Conservation (phyloP, 1,140 invertebrate species). For the Drosophila parabipectinata region DNA sequence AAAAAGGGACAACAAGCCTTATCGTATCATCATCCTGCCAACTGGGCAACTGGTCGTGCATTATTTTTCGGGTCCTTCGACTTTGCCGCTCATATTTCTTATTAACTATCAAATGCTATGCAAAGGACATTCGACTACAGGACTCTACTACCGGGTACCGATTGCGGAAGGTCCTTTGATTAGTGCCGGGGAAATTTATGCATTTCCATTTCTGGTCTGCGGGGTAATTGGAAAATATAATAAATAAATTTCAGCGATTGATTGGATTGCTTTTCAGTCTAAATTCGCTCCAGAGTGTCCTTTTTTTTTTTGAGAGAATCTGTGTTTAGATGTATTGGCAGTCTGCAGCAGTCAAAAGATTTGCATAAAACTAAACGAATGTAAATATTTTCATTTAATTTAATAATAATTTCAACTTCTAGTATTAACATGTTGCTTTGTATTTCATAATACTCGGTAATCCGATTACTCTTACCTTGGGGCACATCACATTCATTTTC, state of each 20-base stretch:
- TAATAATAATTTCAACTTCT: background rate
- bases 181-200: conserved; percentile 49
- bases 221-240: conserved; percentile 24
- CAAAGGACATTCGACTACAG: conserved; percentile 17
- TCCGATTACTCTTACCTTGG: background rate
- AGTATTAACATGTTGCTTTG: background rate
- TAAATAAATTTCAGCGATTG: conserved; percentile 30
- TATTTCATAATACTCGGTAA: background rate
- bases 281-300: background rate
- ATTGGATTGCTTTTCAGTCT: conserved; percentile 3
- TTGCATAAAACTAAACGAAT: conserved; percentile 4
- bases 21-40: conserved; percentile 9
- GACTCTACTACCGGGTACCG: background rate
- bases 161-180: conserved; percentile 35
- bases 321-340: background rate
- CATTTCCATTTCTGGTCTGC: conserved; percentile 38
- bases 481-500: no score
- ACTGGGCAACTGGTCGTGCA: background rate
- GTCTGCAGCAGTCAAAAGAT: background rate
- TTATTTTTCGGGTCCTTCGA: conserved; percentile 20
- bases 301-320: background rate
- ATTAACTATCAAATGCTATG: conserved; percentile 52
- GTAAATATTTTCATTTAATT: conserved; percentile 3
- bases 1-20: conserved; percentile 3
- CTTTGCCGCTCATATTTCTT: conserved; percentile 43